Evolutionary conservation across 2,113 vertebrate species (phyloP).

Genomic region (Brienomyrus brachyistius): DNA sequence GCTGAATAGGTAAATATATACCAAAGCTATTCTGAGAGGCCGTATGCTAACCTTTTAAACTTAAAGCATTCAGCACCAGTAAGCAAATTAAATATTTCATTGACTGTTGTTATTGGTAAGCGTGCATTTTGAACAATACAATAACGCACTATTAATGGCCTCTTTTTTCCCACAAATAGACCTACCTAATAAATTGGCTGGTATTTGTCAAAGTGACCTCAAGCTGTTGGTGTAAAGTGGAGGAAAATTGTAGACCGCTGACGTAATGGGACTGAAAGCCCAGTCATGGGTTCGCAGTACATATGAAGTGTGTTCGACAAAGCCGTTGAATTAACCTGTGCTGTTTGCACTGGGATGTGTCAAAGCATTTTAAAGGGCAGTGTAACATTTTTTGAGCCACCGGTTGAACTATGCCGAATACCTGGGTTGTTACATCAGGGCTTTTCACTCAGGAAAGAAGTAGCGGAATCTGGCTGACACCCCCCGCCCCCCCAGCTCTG

Average conservation of each 20-base stretch:
- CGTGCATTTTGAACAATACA: background rate
- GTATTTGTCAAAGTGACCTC: background rate
- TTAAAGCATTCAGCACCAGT: background rate
- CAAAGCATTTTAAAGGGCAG: constrained; percentile 24
- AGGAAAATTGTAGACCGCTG: background rate
- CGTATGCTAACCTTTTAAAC: background rate
- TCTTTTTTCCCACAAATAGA: background rate
- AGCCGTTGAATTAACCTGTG: constrained; percentile 1
- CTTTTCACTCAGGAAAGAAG: background rate
- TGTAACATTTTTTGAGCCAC: constrained; percentile 21
- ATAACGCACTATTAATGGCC: background rate
- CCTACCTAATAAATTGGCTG: background rate
- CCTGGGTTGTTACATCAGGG: background rate
- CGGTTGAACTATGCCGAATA: background rate
- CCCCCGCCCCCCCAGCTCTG: background rate
- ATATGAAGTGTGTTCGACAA: constrained; percentile 9
- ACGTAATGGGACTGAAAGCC: constrained; percentile 8
- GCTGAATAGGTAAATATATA: background rate
- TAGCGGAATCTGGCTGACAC: background rate
- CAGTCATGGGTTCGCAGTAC: background rate
- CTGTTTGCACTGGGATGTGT: constrained; percentile 2
- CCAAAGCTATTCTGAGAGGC: background rate
- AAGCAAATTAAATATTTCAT: background rate
- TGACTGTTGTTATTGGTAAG: background rate
- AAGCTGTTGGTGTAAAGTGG: background rate